phyloP scores from a whole-genome alignment of 2,888 invertebrate genomes.

The Tetramorium bicarinatum region DNA sequence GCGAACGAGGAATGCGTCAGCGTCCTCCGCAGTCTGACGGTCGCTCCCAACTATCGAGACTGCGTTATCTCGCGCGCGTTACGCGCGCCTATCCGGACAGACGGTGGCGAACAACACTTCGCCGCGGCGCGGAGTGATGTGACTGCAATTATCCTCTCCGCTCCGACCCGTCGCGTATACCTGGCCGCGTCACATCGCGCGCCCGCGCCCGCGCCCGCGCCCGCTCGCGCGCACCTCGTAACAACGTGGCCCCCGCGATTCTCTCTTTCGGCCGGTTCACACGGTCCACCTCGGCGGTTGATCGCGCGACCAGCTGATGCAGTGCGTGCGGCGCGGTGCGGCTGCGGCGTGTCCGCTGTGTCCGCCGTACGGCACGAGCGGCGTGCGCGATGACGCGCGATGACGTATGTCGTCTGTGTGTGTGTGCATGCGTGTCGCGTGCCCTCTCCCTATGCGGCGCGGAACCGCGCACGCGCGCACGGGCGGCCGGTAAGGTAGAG shows the following conservation, averaged over 20 bases:
- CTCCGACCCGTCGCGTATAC: too few species aligned
- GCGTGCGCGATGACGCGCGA: neutral
- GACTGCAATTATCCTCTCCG: too few species aligned
- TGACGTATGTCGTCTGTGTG: neutral
- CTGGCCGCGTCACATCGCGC: too few species aligned
- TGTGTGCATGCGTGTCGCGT: too few species aligned
- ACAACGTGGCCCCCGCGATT: neutral
- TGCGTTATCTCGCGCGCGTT: neutral
- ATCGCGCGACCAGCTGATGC: constrained; percentile 10
- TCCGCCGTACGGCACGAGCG: neutral
- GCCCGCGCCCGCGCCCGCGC: too few species aligned
- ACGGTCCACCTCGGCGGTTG: too few species aligned
- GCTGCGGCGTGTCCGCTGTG: neutral
- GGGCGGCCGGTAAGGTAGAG: too few species aligned
- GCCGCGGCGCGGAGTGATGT: neutral
- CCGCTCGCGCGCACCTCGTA: too few species aligned
- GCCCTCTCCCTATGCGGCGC: neutral
- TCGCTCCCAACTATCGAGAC: neutral
- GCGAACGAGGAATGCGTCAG: neutral
- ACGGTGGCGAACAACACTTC: neutral
- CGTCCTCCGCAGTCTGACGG: too few species aligned
- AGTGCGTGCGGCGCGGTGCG: neutral
- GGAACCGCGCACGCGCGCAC: neutral
- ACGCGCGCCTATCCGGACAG: too few species aligned
- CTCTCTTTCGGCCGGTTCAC: too few species aligned